A percentile compares a stretch with the other conserved stretches of the same genome.
Conservation (phyloP, 2,113 vertebrate species). For the Notothenia coriiceps region DNA sequence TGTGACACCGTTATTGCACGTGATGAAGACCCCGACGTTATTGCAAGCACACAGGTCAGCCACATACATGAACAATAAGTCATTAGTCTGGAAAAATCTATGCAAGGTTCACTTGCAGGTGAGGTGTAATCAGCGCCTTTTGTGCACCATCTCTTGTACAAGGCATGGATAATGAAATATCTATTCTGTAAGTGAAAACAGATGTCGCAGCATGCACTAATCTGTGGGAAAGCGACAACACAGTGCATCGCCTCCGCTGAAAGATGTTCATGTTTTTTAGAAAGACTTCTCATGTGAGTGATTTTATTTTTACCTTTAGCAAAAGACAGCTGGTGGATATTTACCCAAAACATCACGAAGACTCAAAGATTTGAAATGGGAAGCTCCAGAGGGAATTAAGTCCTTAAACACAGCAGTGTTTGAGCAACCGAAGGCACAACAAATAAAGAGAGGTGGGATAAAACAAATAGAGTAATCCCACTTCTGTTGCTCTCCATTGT, state of each 20-base stretch:
- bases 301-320: slow-evolving; percentile 11
- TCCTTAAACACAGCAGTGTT: neutral
- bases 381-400: neutral
- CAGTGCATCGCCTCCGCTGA: neutral
- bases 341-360: slow-evolving; percentile 3
- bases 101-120: slow-evolving; percentile 20
- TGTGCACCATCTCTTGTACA: slow-evolving; percentile 21
- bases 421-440: neutral
- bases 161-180: slow-evolving; percentile 31
- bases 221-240: neutral
- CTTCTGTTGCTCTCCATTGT: neutral
- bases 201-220: slow-evolving; percentile 17
- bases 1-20: neutral
- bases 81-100: slow-evolving; percentile 21
- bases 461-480: neutral
- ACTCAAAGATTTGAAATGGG: neutral
- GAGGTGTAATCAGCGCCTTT: slow-evolving; percentile 46
- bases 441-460: neutral
- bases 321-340: slow-evolving; percentile 21
- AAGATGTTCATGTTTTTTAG: slow-evolving; percentile 2
- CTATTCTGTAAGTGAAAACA: slow-evolving; percentile 19
- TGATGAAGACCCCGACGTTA: neutral
- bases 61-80: slow-evolving; percentile 17
- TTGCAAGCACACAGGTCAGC: slow-evolving; percentile 15
- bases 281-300: neutral